Evolutionary conservation across 2,888 invertebrate genomes (phyloP).

Genomic region (Drosophila neutralis): DNA sequence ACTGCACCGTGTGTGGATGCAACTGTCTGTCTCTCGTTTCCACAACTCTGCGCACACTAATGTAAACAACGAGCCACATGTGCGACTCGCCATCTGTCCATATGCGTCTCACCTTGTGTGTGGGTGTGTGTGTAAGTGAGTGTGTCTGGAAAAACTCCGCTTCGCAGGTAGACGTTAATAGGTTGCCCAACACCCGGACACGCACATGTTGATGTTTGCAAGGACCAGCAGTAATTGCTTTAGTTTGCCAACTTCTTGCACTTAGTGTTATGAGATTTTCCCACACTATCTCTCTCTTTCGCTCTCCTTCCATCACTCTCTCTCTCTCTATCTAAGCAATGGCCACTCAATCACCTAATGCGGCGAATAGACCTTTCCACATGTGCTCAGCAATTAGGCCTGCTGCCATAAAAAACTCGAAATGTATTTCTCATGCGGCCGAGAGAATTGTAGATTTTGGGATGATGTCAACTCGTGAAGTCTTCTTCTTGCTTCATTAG

Average conservation of each 20-base stretch:
- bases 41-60: slow-evolving; percentile 47
- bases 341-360: slow-evolving; percentile 25
- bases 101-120: background rate
- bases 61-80: slow-evolving; percentile 55
- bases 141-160: slow-evolving; percentile 44
- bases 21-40: slow-evolving; percentile 35
- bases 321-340: background rate
- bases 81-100: slow-evolving; percentile 21
- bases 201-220: slow-evolving; percentile 31
- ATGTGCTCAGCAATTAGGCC: slow-evolving; percentile 16
- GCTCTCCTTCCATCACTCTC: background rate
- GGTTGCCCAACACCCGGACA: slow-evolving; percentile 36
- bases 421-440: background rate
- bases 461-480: background rate
- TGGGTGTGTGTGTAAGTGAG: background rate
- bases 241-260: slow-evolving; percentile 47
- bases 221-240: slow-evolving; percentile 40
- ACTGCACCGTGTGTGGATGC: slow-evolving; percentile 34
- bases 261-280: slow-evolving; percentile 7
- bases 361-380: slow-evolving; percentile 18
- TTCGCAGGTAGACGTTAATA: slow-evolving; percentile 37
- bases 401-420: background rate
- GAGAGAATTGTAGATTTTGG: background rate
- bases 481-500: slow-evolving; percentile 61
- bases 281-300: slow-evolving; percentile 5